A percentile compares a stretch with the other conserved stretches of the same genome.
Conservation (phyloP, 2,797 vertebrate species). For the Geotria australis region DNA sequence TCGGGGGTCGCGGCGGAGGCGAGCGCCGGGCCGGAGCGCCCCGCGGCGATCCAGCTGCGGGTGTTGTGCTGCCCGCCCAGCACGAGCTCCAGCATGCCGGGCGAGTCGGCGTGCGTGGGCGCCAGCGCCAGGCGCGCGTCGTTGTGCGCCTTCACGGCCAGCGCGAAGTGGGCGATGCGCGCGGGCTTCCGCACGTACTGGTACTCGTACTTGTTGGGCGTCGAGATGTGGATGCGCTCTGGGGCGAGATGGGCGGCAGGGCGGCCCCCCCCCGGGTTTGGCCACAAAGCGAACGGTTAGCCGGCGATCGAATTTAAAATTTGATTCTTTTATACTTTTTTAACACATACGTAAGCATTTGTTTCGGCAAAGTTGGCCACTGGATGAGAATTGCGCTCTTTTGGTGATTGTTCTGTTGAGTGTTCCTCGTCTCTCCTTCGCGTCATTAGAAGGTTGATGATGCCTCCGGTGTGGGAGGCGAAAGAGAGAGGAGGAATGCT, state of each 20-base stretch:
- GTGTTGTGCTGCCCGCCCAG: slow-evolving; percentile 53
- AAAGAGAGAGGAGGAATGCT: no score
- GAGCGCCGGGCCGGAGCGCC: slow-evolving; percentile 51
- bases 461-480: no score
- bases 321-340: no score
- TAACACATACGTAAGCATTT: no score
- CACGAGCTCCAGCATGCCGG: slow-evolving; percentile 50
- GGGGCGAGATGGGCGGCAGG: not conserved
- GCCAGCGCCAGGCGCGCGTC: slow-evolving; percentile 50
- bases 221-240: slow-evolving; percentile 88
- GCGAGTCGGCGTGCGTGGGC: slow-evolving; percentile 38
- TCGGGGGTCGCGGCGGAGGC: slow-evolving; percentile 24
- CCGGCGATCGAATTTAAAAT: no score
- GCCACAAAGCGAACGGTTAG: slow-evolving; percentile 1
- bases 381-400: slow-evolving; percentile 1
- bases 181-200: slow-evolving; percentile 56
- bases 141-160: slow-evolving; percentile 57
- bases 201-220: slow-evolving; percentile 74
- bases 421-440: no score
- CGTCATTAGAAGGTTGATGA: no score
- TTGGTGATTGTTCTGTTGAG: not conserved
- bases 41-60: slow-evolving; percentile 43
- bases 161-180: slow-evolving; percentile 30
- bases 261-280: no score
- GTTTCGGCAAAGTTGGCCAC: no score